Conservation (phyloP, 2,113 vertebrate species). For the Crotophaga sulcirostris region DNA sequence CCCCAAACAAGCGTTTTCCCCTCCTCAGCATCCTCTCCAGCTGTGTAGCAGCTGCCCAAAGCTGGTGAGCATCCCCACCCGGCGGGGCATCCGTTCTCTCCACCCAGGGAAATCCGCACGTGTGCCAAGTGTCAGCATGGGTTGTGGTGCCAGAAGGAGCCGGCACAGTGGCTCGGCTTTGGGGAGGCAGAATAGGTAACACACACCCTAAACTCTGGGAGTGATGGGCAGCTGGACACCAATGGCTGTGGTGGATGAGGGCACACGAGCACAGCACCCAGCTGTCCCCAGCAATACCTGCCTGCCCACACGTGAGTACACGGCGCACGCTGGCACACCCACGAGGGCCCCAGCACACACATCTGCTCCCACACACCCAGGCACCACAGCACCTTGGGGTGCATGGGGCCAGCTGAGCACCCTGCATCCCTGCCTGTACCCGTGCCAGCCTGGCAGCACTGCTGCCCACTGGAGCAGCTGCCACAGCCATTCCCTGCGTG, state of each 20-base stretch:
- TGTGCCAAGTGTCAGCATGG: accelerated
- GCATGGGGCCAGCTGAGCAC: background rate
- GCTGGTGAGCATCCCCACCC: background rate
- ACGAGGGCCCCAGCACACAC: accelerated
- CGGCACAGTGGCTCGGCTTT: accelerated
- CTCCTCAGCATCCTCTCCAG: background rate
- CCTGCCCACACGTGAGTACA: accelerated
- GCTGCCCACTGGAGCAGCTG: background rate
- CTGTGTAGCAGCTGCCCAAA: background rate
- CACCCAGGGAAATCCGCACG: accelerated
- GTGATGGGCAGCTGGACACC: background rate
- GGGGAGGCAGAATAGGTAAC: background rate
- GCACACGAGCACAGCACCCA: background rate
- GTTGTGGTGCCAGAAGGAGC: accelerated
- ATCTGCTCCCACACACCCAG: accelerated
- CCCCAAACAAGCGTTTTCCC: background rate
- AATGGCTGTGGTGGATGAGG: background rate
- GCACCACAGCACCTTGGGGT: background rate
- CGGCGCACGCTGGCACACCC: background rate
- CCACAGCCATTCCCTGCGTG: background rate
- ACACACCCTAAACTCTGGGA: accelerated
- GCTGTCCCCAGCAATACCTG: background rate
- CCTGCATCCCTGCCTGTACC: background rate
- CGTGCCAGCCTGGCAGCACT: background rate
- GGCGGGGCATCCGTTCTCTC: accelerated